Conservation (phyloP, 2,113 vertebrate genomes). For the Eonycteris spelaea region DNA sequence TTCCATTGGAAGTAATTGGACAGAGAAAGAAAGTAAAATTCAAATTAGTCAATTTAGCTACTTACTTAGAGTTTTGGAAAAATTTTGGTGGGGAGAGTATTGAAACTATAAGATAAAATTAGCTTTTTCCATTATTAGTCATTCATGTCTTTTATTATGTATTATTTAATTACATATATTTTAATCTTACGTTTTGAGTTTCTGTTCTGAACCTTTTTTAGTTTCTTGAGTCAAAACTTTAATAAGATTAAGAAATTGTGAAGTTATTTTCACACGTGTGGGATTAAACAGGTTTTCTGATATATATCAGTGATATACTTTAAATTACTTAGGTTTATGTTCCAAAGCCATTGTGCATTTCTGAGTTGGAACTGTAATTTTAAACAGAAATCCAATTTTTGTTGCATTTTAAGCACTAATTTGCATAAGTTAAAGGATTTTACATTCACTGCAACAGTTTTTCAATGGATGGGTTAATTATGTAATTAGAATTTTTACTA, state of each 20-base stretch:
- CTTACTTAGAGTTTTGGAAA: slow-evolving; percentile 23
- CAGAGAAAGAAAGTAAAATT: slow-evolving; percentile 10
- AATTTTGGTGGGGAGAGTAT: not conserved
- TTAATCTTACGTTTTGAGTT: not conserved
- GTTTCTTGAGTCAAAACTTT: slow-evolving; percentile 14
- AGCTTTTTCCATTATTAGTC: slow-evolving; percentile 8
- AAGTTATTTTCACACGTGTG: not conserved
- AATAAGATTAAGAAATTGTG: not conserved
- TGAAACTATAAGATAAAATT: slow-evolving; percentile 28
- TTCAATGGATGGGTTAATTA: slow-evolving; percentile 9
- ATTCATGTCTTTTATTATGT: not conserved
- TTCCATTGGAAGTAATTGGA: not conserved
- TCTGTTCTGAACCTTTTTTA: not conserved
- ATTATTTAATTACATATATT: not conserved
- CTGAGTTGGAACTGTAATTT: slow-evolving; percentile 15
- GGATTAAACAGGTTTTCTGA: not conserved
- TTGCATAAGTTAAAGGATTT: slow-evolving; percentile 9
- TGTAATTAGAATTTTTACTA: not conserved
- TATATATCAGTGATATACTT: not conserved
- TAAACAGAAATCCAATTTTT: not conserved
- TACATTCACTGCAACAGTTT: not conserved
- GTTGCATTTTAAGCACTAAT: not conserved
- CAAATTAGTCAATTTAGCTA: not conserved
- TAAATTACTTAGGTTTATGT: slow-evolving; percentile 12
- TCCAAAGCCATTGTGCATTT: not conserved